phyloP scores from a whole-genome alignment of 37 sponge, comb jelly and placozoan species.

The Agelas oroides region DNA sequence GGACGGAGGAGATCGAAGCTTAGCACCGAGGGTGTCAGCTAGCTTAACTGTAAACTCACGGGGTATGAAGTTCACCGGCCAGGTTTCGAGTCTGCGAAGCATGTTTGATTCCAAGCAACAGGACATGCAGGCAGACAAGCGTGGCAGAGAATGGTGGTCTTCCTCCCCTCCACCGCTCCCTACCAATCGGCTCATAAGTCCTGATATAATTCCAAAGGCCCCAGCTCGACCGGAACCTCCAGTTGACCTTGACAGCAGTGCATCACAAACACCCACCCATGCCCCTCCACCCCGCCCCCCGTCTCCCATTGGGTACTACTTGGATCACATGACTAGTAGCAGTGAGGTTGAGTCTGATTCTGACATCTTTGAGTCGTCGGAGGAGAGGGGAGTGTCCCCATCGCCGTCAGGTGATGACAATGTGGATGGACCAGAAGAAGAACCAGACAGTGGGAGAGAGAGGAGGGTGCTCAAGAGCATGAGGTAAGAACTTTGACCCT shows the following conservation, averaged over 20 bases:
- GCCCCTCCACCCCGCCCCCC: slow-evolving; percentile 59
- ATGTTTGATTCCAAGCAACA: slow-evolving; percentile 52
- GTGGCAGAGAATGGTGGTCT: neutral
- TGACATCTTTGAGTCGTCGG: neutral
- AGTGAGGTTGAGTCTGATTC: neutral
- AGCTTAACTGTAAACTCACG: too few species aligned
- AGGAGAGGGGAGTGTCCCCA: neutral
- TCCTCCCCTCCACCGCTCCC: neutral
- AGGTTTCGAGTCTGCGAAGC: slow-evolving; percentile 38
- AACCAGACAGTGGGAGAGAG: slow-evolving; percentile 7
- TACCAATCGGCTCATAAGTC: slow-evolving; percentile 1
- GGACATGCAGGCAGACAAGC: neutral
- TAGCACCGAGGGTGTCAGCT: too few species aligned
- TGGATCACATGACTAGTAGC: neutral
- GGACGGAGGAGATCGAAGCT: too few species aligned
- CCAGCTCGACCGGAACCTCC: neutral
- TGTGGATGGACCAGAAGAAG: neutral
- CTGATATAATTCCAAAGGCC: slow-evolving; percentile 26
- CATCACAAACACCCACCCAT: neutral
- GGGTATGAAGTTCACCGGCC: slow-evolving; percentile 11
- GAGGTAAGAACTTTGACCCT: neutral
- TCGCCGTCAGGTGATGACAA: neutral
- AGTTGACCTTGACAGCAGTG: neutral
- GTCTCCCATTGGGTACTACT: slow-evolving; percentile 32
- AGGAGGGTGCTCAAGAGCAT: slow-evolving; percentile 8